phyloP scores from a whole-genome alignment of 2,113 vertebrate genomes.

The Neodontobutis hainanensis region DNA sequence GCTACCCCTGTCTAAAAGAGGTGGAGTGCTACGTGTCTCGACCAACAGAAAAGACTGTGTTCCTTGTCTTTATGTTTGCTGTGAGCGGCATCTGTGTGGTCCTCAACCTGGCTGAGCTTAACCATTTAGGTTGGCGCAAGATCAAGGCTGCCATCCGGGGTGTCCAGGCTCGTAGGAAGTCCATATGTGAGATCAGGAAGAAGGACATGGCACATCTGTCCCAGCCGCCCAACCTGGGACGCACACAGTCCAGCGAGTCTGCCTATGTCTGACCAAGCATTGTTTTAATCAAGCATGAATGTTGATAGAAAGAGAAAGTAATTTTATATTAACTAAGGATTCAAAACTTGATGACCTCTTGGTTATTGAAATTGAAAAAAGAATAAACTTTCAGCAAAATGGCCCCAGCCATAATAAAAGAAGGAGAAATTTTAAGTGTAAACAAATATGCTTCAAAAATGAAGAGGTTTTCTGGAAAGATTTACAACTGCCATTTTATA shows the following conservation, averaged over 20 bases:
- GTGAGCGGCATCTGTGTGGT: slow-evolving; percentile 91
- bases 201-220: slow-evolving; percentile 80
- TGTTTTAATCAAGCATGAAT: slow-evolving; percentile 30
- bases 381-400: slow-evolving; percentile 15
- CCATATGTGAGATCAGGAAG: slow-evolving; percentile 81
- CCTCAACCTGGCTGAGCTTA: slow-evolving; percentile 90
- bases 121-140: slow-evolving; percentile 91
- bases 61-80: slow-evolving; percentile 91
- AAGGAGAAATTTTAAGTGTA: slow-evolving; percentile 7
- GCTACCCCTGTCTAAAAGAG: slow-evolving; percentile 89
- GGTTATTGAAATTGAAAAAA: slow-evolving; percentile 11
- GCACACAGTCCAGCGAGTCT: slow-evolving; percentile 88
- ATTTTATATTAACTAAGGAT: neutral
- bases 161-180: slow-evolving; percentile 83
- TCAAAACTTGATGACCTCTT: slow-evolving; percentile 21
- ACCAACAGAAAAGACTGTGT: slow-evolving; percentile 88
- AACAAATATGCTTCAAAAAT: slow-evolving; percentile 19
- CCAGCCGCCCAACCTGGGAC: slow-evolving; percentile 81
- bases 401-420: slow-evolving; percentile 13
- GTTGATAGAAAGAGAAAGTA: slow-evolving; percentile 32
- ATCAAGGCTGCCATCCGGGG: slow-evolving; percentile 85
- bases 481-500: slow-evolving; percentile 65
- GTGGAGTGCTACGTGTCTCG: slow-evolving; percentile 92
- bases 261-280: slow-evolving; percentile 81
- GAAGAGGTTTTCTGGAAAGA: slow-evolving; percentile 36